Base-by-base conservation (phyloP, 37 sponge, comb jelly and placozoan species). In the Beroe forskalii region DNA sequence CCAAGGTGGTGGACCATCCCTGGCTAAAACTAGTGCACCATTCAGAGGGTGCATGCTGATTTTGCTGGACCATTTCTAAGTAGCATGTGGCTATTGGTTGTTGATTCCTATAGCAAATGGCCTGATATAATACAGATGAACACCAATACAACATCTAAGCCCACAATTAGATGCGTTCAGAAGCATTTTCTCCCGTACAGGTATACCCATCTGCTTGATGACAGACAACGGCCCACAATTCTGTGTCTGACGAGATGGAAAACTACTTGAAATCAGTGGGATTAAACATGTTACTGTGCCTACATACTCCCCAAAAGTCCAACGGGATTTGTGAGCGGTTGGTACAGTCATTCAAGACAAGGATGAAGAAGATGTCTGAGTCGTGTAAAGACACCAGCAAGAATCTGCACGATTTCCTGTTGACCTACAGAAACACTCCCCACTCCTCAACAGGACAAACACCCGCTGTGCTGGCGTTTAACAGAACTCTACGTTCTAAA, bases 141-240 rank as follows among this genome's bases (percentile, higher is more conserved):
- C 4, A 6, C 6, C 55, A 64, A 27, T 22, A 64, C 66, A 40
- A 92, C 90, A 38, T 38, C 92, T 41, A 62, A 30, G 0, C 20
- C 28, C 30, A 92, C 90, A 61, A 92, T 90, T 24, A 24, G 62
- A 28, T 42, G 90, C 48, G 9, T 91, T 93, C 27, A 2, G 91
- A 30, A 12, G 41, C 0, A 43, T 93, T 62, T 93, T 93, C 35
- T 66, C 93, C 20, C 48, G 90, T 33, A 63, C 76, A 32, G 92
- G 93, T 17, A 44, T 92, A 8, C 92, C 90, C 3, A 90, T 72
- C 12, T 32, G 31, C 8, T 25, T 75, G 20, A 80, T 92, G 12
- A 37, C 86, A 0, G 92, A 92, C 80, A 92, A 92, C 75, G 92
- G 92, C 0, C 92, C 92, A n/a, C 92, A 90, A n/a, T 92, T 92